Conservation (phyloP, 2,113 vertebrate species). For the Glaucomys volans region DNA sequence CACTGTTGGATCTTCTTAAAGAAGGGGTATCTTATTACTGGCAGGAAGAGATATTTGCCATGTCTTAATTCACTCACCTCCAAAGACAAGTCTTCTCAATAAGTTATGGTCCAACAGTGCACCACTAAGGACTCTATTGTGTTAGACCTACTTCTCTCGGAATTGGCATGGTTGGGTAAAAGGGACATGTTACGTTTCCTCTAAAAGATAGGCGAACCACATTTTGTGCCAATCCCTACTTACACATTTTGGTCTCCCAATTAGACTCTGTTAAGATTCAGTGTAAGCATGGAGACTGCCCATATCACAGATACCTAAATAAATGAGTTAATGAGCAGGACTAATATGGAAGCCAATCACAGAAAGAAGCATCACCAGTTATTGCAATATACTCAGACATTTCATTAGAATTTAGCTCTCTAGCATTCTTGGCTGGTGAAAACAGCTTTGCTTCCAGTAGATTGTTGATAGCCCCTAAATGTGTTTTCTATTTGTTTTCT, state of each 20-base stretch:
- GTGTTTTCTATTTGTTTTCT: constrained; percentile 71
- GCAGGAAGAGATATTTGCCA: background rate
- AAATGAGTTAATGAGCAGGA: background rate
- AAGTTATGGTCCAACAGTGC: background rate
- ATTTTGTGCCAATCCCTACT: background rate
- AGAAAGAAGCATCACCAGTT: background rate
- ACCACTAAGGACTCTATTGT: background rate
- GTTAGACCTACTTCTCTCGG: background rate
- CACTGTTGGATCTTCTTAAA: background rate
- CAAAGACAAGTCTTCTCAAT: background rate
- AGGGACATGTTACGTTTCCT: background rate
- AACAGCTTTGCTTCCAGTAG: constrained; percentile 26
- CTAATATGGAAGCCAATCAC: background rate
- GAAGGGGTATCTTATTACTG: background rate
- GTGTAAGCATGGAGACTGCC: background rate
- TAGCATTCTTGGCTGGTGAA: constrained; percentile 56
- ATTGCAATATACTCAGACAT: constrained; percentile 26
- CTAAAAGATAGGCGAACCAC: background rate
- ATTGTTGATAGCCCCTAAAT: constrained; percentile 39
- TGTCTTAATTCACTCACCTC: background rate
- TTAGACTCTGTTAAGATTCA: background rate
- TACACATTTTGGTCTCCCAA: background rate
- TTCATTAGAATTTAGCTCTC: constrained; percentile 11
- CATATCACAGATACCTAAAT: background rate
- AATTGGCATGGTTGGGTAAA: background rate